Conservation (phyloP, 2,888 invertebrate species). For the Punctoribates punctum region DNA sequence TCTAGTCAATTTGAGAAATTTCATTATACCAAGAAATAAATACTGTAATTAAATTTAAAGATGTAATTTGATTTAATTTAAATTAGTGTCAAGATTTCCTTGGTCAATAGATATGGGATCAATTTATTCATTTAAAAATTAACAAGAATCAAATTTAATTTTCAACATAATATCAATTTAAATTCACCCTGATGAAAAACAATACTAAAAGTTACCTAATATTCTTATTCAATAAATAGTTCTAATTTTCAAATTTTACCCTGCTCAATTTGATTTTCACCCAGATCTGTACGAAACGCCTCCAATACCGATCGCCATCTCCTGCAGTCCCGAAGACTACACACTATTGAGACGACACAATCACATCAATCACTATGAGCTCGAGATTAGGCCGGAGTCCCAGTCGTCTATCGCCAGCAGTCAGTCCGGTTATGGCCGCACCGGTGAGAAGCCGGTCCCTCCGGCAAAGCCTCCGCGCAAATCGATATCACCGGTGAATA, state of each 20-base stretch:
- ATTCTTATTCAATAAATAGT: too few relatives aligned
- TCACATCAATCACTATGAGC: neutral
- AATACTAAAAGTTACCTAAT: too few relatives aligned
- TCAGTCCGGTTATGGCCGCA: slow-evolving; percentile 33
- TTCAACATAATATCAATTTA: too few relatives aligned
- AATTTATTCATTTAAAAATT: too few relatives aligned
- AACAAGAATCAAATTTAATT: too few relatives aligned
- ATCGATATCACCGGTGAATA: slow-evolving; percentile 36
- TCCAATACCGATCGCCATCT: neutral
- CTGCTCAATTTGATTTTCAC: neutral
- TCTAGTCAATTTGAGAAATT: too few relatives aligned
- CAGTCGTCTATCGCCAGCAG: slow-evolving; percentile 27
- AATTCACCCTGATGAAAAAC: too few relatives aligned
- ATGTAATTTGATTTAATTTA: too few relatives aligned
- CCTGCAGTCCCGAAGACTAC: neutral
- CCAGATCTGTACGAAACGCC: slow-evolving; percentile 1
- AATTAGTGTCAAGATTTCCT: too few relatives aligned
- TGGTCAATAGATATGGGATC: too few relatives aligned
- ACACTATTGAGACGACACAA: neutral
- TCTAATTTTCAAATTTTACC: neutral
- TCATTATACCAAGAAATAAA: too few relatives aligned
- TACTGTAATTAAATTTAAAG: too few relatives aligned
- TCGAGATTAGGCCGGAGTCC: slow-evolving; percentile 7
- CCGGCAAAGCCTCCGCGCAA: slow-evolving; percentile 45
- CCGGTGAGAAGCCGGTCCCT: slow-evolving; percentile 44